Percentiles rank a stretch among this genome's conserved stretches.
These are phyloP conservation scores for Bufo bufo DNA, from an alignment of 2,113 vertebrate species.

Conservation along the genomic window DNA sequence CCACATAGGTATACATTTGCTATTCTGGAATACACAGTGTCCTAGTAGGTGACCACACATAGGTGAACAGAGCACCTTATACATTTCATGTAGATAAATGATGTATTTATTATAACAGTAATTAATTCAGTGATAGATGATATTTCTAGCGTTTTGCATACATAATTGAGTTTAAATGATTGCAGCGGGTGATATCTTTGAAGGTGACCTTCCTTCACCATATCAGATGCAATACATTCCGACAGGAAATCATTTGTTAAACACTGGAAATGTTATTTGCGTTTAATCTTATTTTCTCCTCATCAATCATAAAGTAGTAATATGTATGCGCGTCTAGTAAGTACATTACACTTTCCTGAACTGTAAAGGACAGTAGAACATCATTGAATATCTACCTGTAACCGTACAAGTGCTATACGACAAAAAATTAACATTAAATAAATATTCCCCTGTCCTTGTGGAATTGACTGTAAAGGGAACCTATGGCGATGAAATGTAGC, in stretches of 20 bases:
- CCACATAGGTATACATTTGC: neutral
- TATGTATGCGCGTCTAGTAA: neutral
- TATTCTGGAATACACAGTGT: neutral
- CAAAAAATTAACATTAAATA: too few species aligned
- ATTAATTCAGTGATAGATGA: neutral
- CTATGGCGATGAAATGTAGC: too few species aligned
- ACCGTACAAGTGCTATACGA: too few species aligned
- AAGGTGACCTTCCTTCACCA: conserved; percentile 23
- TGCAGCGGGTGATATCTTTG: neutral
- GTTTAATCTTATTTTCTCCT: conserved; percentile 19
- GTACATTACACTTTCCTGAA: neutral
- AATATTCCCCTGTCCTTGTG: too few species aligned
- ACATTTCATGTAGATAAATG: neutral
- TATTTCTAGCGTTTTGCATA: neutral
- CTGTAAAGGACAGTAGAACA: neutral
- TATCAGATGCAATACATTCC: conserved; percentile 12
- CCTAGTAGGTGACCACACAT: neutral
- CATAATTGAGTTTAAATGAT: conserved; percentile 10
- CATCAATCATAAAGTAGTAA: conserved; percentile 9
- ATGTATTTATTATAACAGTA: neutral
- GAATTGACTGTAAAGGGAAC: too few species aligned
- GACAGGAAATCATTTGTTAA: conserved; percentile 37
- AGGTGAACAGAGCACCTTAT: neutral
- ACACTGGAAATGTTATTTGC: conserved; percentile 33
- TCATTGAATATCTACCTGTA: neutral